Evolutionary conservation across 2,888 invertebrate species (phyloP), one percentile per base, ranked within the genome.

Genomic region (Agrochola litura): DNA sequence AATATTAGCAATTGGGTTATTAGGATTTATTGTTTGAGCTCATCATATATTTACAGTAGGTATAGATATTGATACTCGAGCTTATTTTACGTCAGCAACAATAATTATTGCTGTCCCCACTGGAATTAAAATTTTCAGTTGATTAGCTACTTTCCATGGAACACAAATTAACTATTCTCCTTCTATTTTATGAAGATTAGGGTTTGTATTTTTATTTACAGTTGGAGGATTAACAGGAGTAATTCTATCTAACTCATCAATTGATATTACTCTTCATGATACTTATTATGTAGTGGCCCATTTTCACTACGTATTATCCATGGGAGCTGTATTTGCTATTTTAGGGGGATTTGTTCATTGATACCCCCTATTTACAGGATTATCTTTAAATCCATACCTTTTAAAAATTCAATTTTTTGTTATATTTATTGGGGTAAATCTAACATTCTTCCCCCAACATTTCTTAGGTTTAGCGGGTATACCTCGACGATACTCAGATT

Each of bases 21-120:
- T 98, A 97, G 98, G 98, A 87, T 98, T 98, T 97, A 97, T 98
- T 95, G 98, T 98, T 0, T 98, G 98, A 97, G 98, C 98, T 14
- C 98, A 98, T 92, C 98, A 98, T 93, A 98, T 98, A 97, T 98
- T 98, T 94, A 98, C 98, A 4, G 97, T 98, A 56, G 98, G 98
- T 1, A 98, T 98, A 97, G 98, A 98, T 95, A 97, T 98, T 79
- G 98, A 98, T 94, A 98, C 98, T 0, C 98, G 98, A 94, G 98
- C 98, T 41, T 98, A 98, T 93, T 98, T 98, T 93, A 98, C 98
- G 0, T 98, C 98, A 66, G 98, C 98, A 0, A 98, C 98, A 30
- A 98, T 98, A 97, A 98, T 98, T 97, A 98, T 98, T 98, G 98
- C 98, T 0, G 97, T 98, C 0, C 98, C 98, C 0, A 98, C 98